Conservation (phyloP, 2,113 vertebrate species). For the Dromaius novaehollandiae region DNA sequence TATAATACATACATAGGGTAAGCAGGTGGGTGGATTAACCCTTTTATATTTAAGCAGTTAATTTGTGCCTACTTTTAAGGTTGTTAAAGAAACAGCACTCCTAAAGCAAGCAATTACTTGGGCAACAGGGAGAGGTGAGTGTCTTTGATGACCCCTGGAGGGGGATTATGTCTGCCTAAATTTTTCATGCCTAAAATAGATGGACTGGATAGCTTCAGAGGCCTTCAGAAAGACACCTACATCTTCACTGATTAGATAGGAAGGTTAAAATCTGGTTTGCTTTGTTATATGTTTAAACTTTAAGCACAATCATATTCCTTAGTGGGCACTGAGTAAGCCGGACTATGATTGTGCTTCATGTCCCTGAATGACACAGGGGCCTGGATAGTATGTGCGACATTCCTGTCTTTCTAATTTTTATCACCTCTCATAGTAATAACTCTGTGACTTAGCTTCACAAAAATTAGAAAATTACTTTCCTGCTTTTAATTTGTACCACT, state of each 20-base stretch:
- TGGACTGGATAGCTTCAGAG: not conserved
- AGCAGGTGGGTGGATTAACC: not conserved
- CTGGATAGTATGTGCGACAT: not conserved
- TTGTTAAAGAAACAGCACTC: not conserved
- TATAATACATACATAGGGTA: accelerated
- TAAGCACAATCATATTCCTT: not conserved
- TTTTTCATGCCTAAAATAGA: not conserved
- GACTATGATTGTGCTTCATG: not conserved
- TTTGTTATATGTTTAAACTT: not conserved
- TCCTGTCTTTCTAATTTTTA: not conserved
- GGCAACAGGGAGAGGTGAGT: not conserved
- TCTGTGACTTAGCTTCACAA: not conserved
- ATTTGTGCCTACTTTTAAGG: not conserved
- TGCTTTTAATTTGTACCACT: not conserved
- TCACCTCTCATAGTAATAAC: not conserved
- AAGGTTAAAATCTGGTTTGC: not conserved
- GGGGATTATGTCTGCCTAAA: not conserved
- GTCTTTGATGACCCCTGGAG: not conserved
- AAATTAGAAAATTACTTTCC: not conserved
- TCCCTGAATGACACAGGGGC: not conserved
- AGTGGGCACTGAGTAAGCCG: not conserved
- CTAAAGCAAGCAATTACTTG: not conserved
- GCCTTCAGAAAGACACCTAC: not conserved
- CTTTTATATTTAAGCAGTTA: not conserved
- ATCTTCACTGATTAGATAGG: not conserved